phyloP scores from a whole-genome alignment of 1,140 invertebrate genomes.

The Whitmania pigra region DNA sequence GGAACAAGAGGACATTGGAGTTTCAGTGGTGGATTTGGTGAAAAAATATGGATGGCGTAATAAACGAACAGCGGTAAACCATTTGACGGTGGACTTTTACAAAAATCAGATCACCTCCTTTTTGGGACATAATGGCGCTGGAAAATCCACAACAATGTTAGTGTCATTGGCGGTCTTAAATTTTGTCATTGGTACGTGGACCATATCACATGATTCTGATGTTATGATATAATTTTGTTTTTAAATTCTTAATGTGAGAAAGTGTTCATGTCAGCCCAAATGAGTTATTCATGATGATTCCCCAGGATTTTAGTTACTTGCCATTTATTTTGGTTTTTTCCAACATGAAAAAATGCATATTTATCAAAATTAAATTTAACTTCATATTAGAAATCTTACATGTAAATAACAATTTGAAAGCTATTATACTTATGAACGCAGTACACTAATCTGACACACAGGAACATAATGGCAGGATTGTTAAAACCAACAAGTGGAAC shows the following conservation, averaged over 20 bases:
- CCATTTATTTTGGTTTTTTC: too few relatives aligned
- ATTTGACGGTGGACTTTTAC: constrained; percentile 50
- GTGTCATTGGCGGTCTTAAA: not conserved
- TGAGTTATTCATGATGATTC: too few relatives aligned
- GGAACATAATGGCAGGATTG: constrained; percentile 55
- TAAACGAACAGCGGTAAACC: constrained; percentile 50
- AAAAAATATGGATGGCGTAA: not conserved
- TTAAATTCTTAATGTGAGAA: too few relatives aligned
- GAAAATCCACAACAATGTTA: constrained; percentile 43
- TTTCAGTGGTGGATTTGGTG: not conserved
- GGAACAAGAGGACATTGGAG: not conserved
- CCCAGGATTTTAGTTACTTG: too few relatives aligned
- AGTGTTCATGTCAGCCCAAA: too few relatives aligned
- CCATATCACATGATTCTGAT: too few relatives aligned
- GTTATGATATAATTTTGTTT: too few relatives aligned
- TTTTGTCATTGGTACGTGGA: not conserved
- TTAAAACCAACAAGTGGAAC: constrained; percentile 50
- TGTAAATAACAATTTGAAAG: too few relatives aligned
- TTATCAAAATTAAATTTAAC: not conserved
- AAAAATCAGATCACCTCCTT: constrained; percentile 52
- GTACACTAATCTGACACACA: constrained; percentile 37
- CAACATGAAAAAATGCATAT: not conserved
- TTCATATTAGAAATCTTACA: not conserved
- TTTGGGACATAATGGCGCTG: constrained; percentile 53
- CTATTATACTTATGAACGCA: not conserved